Conservation (phyloP, 1,140 invertebrate species). For the Archivesica marissinica region DNA sequence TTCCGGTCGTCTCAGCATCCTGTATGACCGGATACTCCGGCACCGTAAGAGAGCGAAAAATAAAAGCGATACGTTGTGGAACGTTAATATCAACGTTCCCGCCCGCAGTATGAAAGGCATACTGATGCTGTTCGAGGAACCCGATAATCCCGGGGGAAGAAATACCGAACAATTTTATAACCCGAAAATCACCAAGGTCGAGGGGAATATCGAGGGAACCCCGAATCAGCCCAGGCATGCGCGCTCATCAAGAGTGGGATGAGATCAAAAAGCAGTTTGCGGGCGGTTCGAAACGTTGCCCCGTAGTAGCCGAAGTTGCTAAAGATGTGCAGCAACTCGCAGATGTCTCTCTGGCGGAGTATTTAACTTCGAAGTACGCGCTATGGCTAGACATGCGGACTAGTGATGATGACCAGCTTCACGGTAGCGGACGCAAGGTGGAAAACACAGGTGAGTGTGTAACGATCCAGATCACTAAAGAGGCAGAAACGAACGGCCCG, state of each 20-base stretch:
- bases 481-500: not conserved
- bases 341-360: not conserved
- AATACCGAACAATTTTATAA: constrained; percentile 42
- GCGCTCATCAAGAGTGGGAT: constrained; percentile 36
- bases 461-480: not conserved
- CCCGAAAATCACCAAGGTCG: constrained; percentile 51
- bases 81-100: constrained; percentile 64
- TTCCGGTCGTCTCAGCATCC: not conserved
- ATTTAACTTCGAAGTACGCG: constrained; percentile 41
- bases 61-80: no score
- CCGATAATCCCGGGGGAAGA: no score
- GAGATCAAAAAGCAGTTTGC: not conserved
- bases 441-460: constrained; percentile 5
- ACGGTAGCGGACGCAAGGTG: constrained; percentile 25
- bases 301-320: not conserved
- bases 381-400: constrained; percentile 57
- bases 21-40: no score
- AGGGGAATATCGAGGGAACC: constrained; percentile 54
- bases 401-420: constrained; percentile 53
- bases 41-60: no score
- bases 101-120: constrained; percentile 60
- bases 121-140: constrained; percentile 64
- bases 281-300: not conserved
- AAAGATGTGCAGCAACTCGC: not conserved
- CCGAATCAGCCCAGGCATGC: constrained; percentile 56